These are phyloP conservation scores for Parus major DNA, from an alignment of 2,113 vertebrate species.

Conservation along the genomic window DNA sequence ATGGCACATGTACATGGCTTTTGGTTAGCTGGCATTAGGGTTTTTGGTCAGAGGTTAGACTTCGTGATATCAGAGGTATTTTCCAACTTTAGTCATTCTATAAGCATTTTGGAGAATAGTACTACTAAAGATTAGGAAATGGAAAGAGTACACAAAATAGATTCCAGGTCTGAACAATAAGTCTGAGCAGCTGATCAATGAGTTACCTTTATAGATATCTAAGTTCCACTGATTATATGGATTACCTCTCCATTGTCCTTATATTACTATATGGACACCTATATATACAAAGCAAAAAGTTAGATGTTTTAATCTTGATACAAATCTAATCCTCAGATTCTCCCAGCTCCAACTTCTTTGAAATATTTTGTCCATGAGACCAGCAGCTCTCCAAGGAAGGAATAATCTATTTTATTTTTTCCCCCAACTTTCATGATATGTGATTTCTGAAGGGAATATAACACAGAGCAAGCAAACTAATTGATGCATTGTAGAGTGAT, in stretches of 20 bases:
- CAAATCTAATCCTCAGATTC: not conserved
- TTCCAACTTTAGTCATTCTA: not conserved
- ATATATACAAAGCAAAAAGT: not conserved
- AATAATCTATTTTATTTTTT: not conserved
- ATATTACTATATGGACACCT: not conserved
- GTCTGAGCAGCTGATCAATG: not conserved
- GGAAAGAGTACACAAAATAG: not conserved
- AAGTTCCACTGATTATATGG: not conserved
- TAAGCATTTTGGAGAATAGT: not conserved
- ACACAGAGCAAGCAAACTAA: not conserved
- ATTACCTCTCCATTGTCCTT: not conserved
- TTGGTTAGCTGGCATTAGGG: not conserved
- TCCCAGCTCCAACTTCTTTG: not conserved
- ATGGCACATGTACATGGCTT: not conserved
- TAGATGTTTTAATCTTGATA: not conserved
- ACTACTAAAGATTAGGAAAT: not conserved
- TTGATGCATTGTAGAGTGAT: not conserved
- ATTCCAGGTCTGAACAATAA: not conserved
- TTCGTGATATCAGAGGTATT: not conserved
- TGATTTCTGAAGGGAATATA: not conserved
- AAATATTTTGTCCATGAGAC: not conserved
- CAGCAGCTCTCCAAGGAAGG: not conserved
- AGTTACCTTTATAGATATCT: not conserved
- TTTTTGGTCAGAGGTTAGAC: not conserved
- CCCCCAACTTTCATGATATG: fast-evolving